Base-by-base conservation (phyloP, 2,797 vertebrate genomes). In the Leptoclinus maculatus region DNA sequence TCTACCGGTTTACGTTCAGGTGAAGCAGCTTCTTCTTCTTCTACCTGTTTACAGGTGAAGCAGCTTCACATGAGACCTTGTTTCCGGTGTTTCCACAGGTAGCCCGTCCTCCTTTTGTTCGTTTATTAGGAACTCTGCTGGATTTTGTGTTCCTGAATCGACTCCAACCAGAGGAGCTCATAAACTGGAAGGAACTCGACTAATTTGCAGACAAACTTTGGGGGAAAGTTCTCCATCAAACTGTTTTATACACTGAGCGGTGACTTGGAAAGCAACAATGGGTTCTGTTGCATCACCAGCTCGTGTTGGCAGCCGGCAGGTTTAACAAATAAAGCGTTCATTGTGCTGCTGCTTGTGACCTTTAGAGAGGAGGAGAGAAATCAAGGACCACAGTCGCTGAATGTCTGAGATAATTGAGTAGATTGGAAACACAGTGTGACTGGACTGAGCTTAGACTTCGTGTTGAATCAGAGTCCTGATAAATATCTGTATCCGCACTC, bases 41-140 rank as follows among this genome's bases (percentile, higher is more conserved):
- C 36, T 62, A 95, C 93, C 92, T 94, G 93, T 94, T 95, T 92
- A 91, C 84, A 95, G 94, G 93, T 94, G 91, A 84, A 89, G 87
- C 67, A 82, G 89, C 87, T 83, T 86, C 78, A 78, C 83, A 87
- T 87, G 79, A 89, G 84, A 78, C 29, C 80, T 76, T 89, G 83
- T 92, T 87, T 91, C 88, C 56, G 6, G 32, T 7, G 7, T 7
- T 34, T 34, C 32, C 32, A 79, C 87, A 87, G 87, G 85, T 88
- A 86, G 71, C 60, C 59, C 59, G 67, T 65, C 80, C 77, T 78
- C 66, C 74, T 72, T 66, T 81, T 71, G 82, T 86, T 74, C 25
- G 7, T 29, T 32, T 10, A 10, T n/a, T 21, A 57, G 49, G n/a
- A 47, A 66, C 36, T 29, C 60, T 23, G 87, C 60, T 23, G 87